Conservation (phyloP, 2,113 vertebrate species). For the Callorhinus ursinus region DNA sequence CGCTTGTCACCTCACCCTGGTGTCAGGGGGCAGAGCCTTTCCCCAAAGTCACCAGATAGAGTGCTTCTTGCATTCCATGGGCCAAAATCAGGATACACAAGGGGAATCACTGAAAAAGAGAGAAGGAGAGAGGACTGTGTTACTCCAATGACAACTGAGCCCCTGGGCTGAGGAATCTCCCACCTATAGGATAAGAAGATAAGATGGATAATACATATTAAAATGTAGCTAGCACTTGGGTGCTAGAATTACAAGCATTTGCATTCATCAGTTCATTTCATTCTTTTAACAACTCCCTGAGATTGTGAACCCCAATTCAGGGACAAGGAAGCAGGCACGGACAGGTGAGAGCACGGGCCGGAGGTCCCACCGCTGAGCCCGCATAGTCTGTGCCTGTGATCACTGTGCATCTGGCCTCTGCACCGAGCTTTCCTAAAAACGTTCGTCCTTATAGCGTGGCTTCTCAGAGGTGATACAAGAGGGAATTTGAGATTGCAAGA, state of each 20-base stretch:
- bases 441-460: background rate
- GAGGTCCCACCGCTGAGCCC: too few species aligned
- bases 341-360: fast-evolving
- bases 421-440: background rate
- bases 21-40: background rate
- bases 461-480: background rate
- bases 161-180: background rate
- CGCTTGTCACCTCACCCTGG: too few species aligned
- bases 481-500: background rate
- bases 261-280: background rate
- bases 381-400: fast-evolving
- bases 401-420: fast-evolving
- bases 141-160: fast-evolving
- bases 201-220: background rate
- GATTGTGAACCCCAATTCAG: background rate
- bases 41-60: background rate
- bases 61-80: background rate
- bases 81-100: background rate
- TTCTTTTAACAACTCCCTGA: background rate
- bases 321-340: too few species aligned
- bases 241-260: background rate
- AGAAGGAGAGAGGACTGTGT: background rate
- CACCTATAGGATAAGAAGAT: background rate
- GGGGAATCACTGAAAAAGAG: background rate
- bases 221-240: background rate